These are phyloP conservation scores for Petrosia ficiformis DNA, from an alignment of 37 sponge, comb jelly and placozoan genomes.

Conservation along the genomic window DNA sequence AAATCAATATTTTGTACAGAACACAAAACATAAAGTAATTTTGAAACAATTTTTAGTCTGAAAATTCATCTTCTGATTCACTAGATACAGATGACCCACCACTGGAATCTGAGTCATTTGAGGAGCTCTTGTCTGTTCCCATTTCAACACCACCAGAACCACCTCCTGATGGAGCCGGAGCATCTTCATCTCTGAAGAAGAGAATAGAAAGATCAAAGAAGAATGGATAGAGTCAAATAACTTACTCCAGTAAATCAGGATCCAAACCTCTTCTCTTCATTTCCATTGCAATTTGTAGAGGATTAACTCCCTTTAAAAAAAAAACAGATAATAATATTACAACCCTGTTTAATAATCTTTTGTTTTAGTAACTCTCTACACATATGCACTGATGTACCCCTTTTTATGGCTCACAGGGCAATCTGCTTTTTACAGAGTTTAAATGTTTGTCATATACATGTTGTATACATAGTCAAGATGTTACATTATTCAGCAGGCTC, in stretches of 20 bases:
- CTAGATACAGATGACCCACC: constrained; percentile 26
- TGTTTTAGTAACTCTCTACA: no score
- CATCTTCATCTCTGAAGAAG: constrained; percentile 56
- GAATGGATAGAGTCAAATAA: not conserved
- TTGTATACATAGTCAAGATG: no score
- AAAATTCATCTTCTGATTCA: no score
- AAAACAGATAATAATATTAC: no score
- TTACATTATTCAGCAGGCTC: no score
- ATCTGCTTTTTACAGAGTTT: not conserved
- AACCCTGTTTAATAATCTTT: no score
- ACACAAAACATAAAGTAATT: no score
- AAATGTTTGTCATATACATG: no score
- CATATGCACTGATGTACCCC: not conserved
- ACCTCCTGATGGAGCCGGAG: constrained; percentile 34
- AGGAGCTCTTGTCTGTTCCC: not conserved
- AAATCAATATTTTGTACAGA: no score
- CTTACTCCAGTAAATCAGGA: constrained; percentile 80
- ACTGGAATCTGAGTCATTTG: not conserved
- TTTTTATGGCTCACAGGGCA: not conserved
- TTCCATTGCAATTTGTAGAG: constrained; percentile 65
- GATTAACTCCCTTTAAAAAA: constrained; percentile 74
- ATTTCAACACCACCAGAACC: not conserved
- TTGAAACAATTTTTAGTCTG: constrained; percentile 25
- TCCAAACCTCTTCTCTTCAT: constrained; percentile 83
- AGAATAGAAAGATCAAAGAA: not conserved